Evolutionary conservation across 2,888 invertebrate genomes (phyloP).

Genomic region (Drosophila leonis): DNA sequence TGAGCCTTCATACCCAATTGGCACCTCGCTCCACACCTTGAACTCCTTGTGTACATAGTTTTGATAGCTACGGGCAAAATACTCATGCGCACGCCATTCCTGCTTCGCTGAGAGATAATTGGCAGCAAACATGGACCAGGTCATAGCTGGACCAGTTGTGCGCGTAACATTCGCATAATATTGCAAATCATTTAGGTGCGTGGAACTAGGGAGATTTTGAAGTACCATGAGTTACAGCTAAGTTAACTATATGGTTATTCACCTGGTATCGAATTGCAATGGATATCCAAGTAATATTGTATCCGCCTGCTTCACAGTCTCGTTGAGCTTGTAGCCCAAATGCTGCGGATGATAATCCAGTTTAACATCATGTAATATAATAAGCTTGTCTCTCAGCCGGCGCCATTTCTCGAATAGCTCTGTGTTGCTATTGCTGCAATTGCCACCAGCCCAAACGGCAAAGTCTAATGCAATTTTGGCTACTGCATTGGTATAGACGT

Average conservation of each 20-base stretch:
- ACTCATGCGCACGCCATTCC: slow-evolving; percentile 84
- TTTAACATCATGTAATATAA: slow-evolving; percentile 86
- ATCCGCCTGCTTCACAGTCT: slow-evolving; percentile 88
- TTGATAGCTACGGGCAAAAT: slow-evolving; percentile 87
- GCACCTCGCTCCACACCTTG: slow-evolving; percentile 88
- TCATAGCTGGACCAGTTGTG: slow-evolving; percentile 87
- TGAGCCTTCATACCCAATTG: slow-evolving; percentile 86
- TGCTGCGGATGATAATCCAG: slow-evolving; percentile 88
- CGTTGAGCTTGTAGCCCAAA: slow-evolving; percentile 86
- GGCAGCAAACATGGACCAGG: slow-evolving; percentile 88
- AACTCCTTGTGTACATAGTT: slow-evolving; percentile 87
- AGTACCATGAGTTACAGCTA: no score
- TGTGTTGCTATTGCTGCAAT: slow-evolving; percentile 44
- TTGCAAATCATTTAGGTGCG: slow-evolving; percentile 86
- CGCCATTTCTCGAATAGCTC: slow-evolving; percentile 64
- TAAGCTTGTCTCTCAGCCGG: slow-evolving; percentile 86
- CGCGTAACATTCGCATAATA: slow-evolving; percentile 87
- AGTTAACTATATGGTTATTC: slow-evolving; percentile 1
- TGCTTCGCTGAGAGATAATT: slow-evolving; percentile 86
- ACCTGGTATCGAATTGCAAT: slow-evolving; percentile 87
- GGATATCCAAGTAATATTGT: slow-evolving; percentile 87
- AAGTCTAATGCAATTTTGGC: slow-evolving; percentile 87
- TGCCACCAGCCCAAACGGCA: slow-evolving; percentile 86
- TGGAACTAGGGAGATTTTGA: slow-evolving; percentile 60
- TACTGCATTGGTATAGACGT: slow-evolving; percentile 87